Evolutionary conservation across 2,797 vertebrate species (phyloP), one percentile per base, ranked within the genome.

Genomic region (Helostoma temminkii): DNA sequence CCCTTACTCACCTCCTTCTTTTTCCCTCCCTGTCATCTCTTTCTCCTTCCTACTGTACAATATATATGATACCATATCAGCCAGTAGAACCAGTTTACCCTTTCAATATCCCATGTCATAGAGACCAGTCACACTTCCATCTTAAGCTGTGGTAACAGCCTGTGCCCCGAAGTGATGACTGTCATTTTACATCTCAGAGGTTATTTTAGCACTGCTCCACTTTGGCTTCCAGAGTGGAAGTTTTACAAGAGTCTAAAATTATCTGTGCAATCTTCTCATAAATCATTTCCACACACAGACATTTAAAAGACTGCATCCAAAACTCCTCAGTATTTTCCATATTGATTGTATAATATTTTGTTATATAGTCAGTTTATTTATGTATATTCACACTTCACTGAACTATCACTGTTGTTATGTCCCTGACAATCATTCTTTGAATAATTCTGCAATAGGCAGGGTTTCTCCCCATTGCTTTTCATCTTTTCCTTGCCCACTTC

Each of bases 101-200:
- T 61, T 36, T 76, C 57, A 61, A 14, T 52, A 65, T 70, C 39
- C 46, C 32, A 77, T 76, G 63, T 74, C 49, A 57, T 43, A 55
- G n/a, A 53, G 56, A 72, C 59, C 53, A 70, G 68, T 76, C 71
- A 71, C 54, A 59, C 61, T 72, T 82, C 71, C 67, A 72, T 86
- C 69, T 71, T 46, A 41, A 47, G 7, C 59, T 55, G 36, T 60
- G 54, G 76, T 39, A 66, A 55, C 42, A 78, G 26, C 56, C 61
- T 25, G 42, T 41, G 15, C 59, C 84, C 78, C 62, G 26, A 77
- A 77, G 80, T 64, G 59, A 80, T 60, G 60, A 48, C 72, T 81
- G 81, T 80, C 71, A 67, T 84, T 82, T 86, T 70, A 73, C 60
- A 81, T 81, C 49, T 66, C 46, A 81, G 71, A 76, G 60, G 62